These are phyloP conservation scores for Drosophila infuscata DNA, from an alignment of 2,888 invertebrate species.

Conservation along the genomic window DNA sequence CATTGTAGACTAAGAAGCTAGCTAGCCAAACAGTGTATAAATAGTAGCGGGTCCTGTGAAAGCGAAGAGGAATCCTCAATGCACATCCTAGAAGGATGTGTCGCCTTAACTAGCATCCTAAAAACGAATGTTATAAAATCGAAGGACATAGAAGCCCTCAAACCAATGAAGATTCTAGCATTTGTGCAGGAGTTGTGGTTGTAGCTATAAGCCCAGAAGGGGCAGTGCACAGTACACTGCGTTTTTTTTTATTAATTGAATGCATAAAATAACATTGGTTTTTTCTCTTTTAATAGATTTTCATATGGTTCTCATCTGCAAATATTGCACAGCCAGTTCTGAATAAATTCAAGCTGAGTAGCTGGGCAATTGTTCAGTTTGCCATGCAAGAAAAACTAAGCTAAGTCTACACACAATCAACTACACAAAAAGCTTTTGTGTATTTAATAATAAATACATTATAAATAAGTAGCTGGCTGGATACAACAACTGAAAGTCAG, in stretches of 20 bases:
- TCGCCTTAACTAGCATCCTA: too few species aligned
- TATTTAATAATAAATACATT: conserved; percentile 3
- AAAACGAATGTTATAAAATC: too few species aligned
- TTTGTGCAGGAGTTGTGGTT: too few species aligned
- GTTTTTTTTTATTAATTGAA: not conserved
- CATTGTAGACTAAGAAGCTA: too few species aligned
- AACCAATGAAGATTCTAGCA: too few species aligned
- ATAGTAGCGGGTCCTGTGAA: too few species aligned
- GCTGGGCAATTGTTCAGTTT: conserved; percentile 13
- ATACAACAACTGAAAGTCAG: conserved; percentile 8
- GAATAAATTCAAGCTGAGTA: too few species aligned
- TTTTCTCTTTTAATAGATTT: not conserved
- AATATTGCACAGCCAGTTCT: conserved; percentile 8
- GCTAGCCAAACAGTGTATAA: too few species aligned
- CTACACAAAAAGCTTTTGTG: not conserved
- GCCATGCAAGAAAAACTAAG: not conserved
- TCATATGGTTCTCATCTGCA: not conserved
- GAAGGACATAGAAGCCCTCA: too few species aligned
- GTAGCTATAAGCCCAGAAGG: too few species aligned
- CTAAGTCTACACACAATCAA: conserved; percentile 9
- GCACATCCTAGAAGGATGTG: too few species aligned
- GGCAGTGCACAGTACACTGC: not conserved
- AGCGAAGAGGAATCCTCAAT: too few species aligned
- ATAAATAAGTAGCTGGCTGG: conserved; percentile 10
- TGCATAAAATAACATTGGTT: not conserved